Conservation (phyloP, 2,113 vertebrate species). For the Bujurquina vittata region DNA sequence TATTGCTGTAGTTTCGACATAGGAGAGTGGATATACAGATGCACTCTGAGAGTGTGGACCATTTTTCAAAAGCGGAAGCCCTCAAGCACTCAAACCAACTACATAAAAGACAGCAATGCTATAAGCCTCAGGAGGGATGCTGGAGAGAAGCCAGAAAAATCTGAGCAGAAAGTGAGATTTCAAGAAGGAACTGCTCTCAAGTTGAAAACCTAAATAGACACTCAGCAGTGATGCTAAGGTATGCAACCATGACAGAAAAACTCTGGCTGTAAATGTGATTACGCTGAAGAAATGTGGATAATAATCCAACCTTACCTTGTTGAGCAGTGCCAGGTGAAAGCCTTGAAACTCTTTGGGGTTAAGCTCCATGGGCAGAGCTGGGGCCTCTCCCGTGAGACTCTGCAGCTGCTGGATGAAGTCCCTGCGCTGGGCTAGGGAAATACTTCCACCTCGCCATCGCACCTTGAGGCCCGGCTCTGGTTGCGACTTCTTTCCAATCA, state of each 20-base stretch:
- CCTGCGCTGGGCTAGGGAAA: slow-evolving; percentile 88
- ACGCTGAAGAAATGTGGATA: not conserved
- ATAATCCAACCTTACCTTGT: slow-evolving; percentile 77
- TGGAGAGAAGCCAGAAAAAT: not conserved
- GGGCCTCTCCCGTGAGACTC: slow-evolving; percentile 88
- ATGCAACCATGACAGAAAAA: not conserved
- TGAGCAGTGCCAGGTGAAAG: slow-evolving; percentile 92
- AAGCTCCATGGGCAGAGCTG: slow-evolving; percentile 84
- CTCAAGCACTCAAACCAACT: not conserved
- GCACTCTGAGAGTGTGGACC: not conserved
- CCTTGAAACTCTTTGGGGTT: slow-evolving; percentile 95
- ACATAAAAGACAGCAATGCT: not conserved
- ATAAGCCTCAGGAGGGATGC: not conserved
- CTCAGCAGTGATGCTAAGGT: not conserved
- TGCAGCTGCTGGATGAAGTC: slow-evolving; percentile 93
- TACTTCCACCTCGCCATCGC: slow-evolving; percentile 84
- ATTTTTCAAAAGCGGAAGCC: not conserved
- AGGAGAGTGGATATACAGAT: not conserved
- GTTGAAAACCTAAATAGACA: not conserved
- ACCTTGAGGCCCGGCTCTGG: slow-evolving; percentile 93
- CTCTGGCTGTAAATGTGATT: not conserved
- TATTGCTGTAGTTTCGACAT: not conserved
- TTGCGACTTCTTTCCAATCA: slow-evolving; percentile 89
- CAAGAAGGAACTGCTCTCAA: not conserved
- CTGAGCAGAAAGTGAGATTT: not conserved